Percentiles rank a stretch among this genome's conserved stretches.
phyloP scores from a whole-genome alignment of 2,113 vertebrate species.

The Seriola aureovittata region DNA sequence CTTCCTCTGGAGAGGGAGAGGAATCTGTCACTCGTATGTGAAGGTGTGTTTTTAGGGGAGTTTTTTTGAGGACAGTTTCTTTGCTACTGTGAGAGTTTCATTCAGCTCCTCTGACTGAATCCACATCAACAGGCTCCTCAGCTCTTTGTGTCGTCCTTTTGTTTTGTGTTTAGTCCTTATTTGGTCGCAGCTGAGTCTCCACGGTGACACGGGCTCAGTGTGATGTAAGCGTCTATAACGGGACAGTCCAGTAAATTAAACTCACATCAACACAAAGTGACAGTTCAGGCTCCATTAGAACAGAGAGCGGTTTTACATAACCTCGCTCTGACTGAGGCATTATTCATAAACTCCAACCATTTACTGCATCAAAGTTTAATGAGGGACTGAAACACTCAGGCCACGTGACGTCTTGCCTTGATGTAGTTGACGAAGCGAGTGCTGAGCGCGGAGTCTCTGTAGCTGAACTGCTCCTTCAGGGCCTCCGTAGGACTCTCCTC shows the following conservation, averaged over 20 bases:
- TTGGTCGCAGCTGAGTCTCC: conserved; percentile 37
- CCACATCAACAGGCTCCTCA: background rate
- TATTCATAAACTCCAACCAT: background rate
- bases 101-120: too few species aligned
- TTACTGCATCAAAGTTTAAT: conserved; percentile 25
- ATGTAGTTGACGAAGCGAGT: conserved; percentile 89
- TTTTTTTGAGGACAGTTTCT: too few species aligned
- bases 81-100: too few species aligned
- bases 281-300: conserved; percentile 11
- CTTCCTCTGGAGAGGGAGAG: too few species aligned
- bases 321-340: background rate
- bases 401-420: conserved; percentile 83
- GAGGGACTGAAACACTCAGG: background rate
- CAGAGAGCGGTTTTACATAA: conserved; percentile 24
- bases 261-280: conserved; percentile 6
- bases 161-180: conserved; percentile 33
- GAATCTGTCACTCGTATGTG: background rate
- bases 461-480: conserved; percentile 80
- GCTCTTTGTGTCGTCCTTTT: background rate
- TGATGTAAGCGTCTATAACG: conserved; percentile 8
- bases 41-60: background rate
- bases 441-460: conserved; percentile 83
- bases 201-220: background rate
- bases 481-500: conserved; percentile 83
- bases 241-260: background rate